These are phyloP conservation scores for Struthidea cinerea DNA, from an alignment of 2,113 vertebrate species.

Conservation along the genomic window DNA sequence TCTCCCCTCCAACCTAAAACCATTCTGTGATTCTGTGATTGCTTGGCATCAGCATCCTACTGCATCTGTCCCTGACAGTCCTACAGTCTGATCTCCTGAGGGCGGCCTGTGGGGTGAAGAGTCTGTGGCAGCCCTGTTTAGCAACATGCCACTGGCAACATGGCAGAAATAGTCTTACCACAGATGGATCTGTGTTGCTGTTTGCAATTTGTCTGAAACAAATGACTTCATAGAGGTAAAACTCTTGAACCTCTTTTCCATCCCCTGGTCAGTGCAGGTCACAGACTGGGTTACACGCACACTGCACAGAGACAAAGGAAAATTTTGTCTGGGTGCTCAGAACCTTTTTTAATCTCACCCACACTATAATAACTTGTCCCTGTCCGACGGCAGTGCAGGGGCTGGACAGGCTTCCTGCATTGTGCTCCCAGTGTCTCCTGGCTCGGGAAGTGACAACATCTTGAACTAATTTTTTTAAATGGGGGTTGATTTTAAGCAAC, in stretches of 20 bases:
- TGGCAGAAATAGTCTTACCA: not conserved
- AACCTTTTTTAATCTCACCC: slow-evolving; percentile 16
- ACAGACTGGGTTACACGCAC: not conserved
- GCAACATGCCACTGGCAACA: not conserved
- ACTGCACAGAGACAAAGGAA: not conserved
- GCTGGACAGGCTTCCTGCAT: slow-evolving; percentile 6
- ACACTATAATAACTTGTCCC: not conserved
- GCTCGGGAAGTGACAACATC: slow-evolving; percentile 50
- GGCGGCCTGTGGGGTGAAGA: not conserved
- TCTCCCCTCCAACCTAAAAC: not conserved
- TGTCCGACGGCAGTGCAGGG: not conserved
- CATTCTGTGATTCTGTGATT: not conserved
- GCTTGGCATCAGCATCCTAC: not conserved
- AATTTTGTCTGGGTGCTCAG: slow-evolving; percentile 10
- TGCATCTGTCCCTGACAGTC: not conserved
- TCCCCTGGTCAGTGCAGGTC: not conserved
- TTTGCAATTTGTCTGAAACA: not conserved
- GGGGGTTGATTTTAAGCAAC: slow-evolving; percentile 32
- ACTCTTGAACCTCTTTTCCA: not conserved
- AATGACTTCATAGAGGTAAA: not conserved
- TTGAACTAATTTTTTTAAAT: slow-evolving; percentile 60
- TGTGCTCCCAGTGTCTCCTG: slow-evolving; percentile 32
- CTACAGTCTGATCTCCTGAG: not conserved
- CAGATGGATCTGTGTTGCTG: not conserved
- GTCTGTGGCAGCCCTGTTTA: not conserved